These are phyloP conservation scores for Sylvicola fuscatus DNA, from an alignment of 2,888 invertebrate species.

Conservation along the genomic window DNA sequence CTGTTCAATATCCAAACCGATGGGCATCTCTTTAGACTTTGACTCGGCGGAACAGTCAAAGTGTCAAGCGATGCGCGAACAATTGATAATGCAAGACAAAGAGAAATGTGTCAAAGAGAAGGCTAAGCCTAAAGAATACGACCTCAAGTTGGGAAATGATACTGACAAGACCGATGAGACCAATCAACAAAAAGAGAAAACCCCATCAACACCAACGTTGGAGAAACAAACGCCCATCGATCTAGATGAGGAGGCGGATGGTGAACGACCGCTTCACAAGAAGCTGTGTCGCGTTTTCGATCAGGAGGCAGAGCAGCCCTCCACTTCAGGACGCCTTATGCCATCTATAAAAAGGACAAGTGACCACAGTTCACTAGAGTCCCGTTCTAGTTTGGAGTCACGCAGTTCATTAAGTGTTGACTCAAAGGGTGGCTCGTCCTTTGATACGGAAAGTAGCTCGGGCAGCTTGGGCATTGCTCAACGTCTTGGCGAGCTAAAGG, in stretches of 20 bases:
- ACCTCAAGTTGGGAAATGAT: conserved; percentile 21
- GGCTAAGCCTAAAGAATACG: too few relatives aligned
- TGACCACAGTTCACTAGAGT: conserved; percentile 25
- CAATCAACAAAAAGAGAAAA: conserved; percentile 3
- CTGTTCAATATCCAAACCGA: conserved; percentile 57
- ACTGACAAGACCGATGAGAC: conserved; percentile 23
- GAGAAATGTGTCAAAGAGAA: conserved; percentile 19
- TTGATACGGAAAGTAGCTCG: conserved; percentile 56
- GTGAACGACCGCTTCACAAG: conserved; percentile 19
- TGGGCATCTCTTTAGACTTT: conserved; percentile 57
- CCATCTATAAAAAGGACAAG: conserved; percentile 11
- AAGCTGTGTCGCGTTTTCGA: conserved; percentile 30
- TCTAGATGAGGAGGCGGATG: conserved; percentile 28
- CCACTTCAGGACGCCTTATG: too few relatives aligned
- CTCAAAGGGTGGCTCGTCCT: conserved; percentile 41
- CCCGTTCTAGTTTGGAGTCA: conserved; percentile 41
- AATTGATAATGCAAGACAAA: conserved; percentile 27
- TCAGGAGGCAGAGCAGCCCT: conserved; percentile 23
- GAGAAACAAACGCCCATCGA: conserved; percentile 43
- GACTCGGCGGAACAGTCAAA: conserved; percentile 39
- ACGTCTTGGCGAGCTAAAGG: conserved; percentile 34
- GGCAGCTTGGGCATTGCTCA: conserved; percentile 52
- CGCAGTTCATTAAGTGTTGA: conserved; percentile 43
- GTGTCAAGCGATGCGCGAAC: conserved; percentile 34
- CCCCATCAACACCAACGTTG: conserved; percentile 33